Evolutionary conservation across 1,140 invertebrate species (phyloP).

Genomic region (Drosophila leontia): DNA sequence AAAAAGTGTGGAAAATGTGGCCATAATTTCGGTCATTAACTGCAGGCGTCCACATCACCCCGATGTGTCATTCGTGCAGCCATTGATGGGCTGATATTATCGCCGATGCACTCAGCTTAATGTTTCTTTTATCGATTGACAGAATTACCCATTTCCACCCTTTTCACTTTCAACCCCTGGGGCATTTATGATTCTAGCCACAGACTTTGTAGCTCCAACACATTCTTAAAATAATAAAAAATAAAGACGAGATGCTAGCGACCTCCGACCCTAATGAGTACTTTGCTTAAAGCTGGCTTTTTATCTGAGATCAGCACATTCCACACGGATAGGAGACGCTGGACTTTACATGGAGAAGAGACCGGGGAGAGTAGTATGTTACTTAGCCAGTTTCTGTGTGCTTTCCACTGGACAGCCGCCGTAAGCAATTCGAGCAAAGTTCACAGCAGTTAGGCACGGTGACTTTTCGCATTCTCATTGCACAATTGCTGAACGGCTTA

Average conservation of each 20-base stretch:
- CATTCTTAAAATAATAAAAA: conserved; percentile 2
- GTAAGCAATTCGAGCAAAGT: conserved; percentile 67
- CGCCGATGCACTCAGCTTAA: conserved; percentile 30
- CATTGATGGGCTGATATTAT: conserved; percentile 23
- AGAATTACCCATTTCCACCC: conserved; percentile 1
- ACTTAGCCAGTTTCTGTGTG: conserved; percentile 12
- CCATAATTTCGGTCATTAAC: conserved; percentile 34
- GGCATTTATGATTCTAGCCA: not conserved
- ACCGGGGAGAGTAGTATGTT: conserved; percentile 36
- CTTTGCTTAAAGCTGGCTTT: conserved; percentile 14
- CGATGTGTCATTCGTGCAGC: conserved; percentile 24
- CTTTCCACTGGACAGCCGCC: conserved; percentile 8
- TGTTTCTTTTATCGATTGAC: conserved; percentile 29
- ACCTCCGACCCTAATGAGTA: conserved; percentile 21
- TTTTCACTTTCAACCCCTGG: not conserved
- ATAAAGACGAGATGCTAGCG: conserved; percentile 10
- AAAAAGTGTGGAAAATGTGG: conserved; percentile 16
- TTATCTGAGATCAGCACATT: conserved; percentile 33
- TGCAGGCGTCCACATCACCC: conserved; percentile 2
- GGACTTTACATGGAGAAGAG: conserved; percentile 50
- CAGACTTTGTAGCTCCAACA: not conserved
- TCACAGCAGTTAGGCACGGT: conserved; percentile 68
- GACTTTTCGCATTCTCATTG: conserved; percentile 68
- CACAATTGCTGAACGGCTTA: conserved; percentile 37
- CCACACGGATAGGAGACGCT: not conserved